These are phyloP conservation scores for Bos indicus DNA, from an alignment of 2,113 vertebrate species.

Conservation along the genomic window DNA sequence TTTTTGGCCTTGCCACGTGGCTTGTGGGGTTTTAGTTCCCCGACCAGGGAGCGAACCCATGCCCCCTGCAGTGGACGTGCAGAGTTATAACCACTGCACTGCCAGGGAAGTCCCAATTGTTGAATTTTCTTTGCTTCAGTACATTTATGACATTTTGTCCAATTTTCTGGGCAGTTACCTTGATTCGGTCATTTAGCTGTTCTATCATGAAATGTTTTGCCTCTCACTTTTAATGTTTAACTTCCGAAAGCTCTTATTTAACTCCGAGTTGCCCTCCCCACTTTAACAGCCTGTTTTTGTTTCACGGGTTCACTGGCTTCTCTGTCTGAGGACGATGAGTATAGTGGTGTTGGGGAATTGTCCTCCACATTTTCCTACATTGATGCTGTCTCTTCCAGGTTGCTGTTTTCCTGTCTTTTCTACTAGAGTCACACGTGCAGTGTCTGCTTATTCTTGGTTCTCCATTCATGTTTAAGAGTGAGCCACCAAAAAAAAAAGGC, in stretches of 20 bases:
- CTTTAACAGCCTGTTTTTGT: background rate
- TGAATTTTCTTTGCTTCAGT: background rate
- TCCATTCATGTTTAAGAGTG: background rate
- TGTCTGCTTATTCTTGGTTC: background rate
- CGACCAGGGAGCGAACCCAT: accelerated
- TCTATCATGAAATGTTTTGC: background rate
- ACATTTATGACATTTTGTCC: background rate
- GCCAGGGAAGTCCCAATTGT: background rate
- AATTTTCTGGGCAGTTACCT: background rate
- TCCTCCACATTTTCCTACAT: background rate
- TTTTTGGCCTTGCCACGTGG: background rate
- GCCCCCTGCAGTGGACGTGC: background rate
- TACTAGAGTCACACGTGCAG: background rate
- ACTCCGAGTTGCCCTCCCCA: background rate
- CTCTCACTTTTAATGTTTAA: background rate
- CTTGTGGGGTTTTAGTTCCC: background rate
- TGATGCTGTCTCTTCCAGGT: background rate
- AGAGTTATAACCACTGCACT: background rate
- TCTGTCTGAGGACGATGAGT: background rate
- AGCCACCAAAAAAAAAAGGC: background rate
- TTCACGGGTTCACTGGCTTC: accelerated
- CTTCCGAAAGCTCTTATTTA: background rate
- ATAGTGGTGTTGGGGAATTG: background rate
- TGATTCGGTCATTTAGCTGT: background rate
- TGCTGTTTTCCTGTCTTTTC: background rate